Percentiles rank a stretch among this genome's conserved stretches.
phyloP scores from a whole-genome alignment of 2,888 invertebrate genomes.

The Amphipyra tragopoginis region DNA sequence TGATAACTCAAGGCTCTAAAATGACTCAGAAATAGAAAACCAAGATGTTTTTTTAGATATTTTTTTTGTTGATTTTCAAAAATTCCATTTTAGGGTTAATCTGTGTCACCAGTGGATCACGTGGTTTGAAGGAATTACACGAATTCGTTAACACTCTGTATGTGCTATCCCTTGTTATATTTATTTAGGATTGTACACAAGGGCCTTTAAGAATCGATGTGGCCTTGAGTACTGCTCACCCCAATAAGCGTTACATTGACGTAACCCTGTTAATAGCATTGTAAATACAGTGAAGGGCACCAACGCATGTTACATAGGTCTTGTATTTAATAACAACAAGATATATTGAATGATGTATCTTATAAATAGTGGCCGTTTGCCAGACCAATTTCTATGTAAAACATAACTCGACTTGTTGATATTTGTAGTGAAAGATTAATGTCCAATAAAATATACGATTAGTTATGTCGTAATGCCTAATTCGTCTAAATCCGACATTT shows the following conservation, averaged over 20 bases:
- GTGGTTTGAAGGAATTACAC: too few species aligned
- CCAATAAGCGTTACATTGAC: background rate
- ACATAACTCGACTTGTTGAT: background rate
- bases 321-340: background rate
- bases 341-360: slow-evolving; percentile 7
- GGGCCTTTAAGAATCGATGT: background rate
- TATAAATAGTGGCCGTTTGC: slow-evolving; percentile 18
- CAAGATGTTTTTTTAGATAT: too few species aligned
- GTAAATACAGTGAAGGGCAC: slow-evolving; percentile 7
- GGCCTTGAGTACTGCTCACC: background rate
- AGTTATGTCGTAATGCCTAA: too few species aligned
- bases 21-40: too few species aligned
- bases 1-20: too few species aligned
- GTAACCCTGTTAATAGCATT: background rate
- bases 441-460: background rate
- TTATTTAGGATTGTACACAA: background rate
- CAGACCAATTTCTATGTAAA: background rate
- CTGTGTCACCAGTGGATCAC: too few species aligned
- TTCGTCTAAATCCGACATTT: background rate
- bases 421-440: background rate
- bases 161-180: too few species aligned
- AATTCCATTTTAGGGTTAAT: too few species aligned
- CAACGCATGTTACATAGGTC: too few species aligned
- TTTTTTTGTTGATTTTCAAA: too few species aligned
- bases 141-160: too few species aligned